These are phyloP conservation scores for Rotaria socialis DNA, from an alignment of 2,888 invertebrate species.

Conservation along the genomic window DNA sequence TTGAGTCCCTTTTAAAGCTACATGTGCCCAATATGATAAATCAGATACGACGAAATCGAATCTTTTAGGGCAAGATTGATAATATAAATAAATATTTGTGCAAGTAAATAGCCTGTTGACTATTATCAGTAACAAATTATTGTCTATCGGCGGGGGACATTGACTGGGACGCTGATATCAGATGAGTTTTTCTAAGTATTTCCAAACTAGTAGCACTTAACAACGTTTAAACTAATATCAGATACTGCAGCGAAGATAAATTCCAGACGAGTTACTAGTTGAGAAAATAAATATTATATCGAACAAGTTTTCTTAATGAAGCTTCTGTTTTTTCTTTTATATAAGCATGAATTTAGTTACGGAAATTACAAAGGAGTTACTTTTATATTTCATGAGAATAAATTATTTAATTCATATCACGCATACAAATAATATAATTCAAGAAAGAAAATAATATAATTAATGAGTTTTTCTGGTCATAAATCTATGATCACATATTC, in stretches of 20 bases:
- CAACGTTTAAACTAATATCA: neutral
- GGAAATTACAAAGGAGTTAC: too few relatives aligned
- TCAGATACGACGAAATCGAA: neutral
- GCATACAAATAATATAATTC: too few relatives aligned
- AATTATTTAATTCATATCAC: too few relatives aligned
- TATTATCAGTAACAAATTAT: neutral
- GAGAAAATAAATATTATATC: too few relatives aligned
- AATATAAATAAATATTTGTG: constrained; percentile 10
- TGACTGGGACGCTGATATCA: neutral
- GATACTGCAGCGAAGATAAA: neutral
- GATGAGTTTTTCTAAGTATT: neutral
- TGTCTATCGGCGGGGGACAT: neutral
- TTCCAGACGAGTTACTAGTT: too few relatives aligned
- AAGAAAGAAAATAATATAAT: too few relatives aligned
- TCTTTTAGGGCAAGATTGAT: neutral
- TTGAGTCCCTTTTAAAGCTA: neutral
- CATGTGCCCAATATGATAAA: neutral
- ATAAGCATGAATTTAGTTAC: too few relatives aligned
- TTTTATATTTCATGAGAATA: too few relatives aligned
- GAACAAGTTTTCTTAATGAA: neutral
- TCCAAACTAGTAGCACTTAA: neutral
- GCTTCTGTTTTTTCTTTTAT: too few relatives aligned
- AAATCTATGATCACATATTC: too few relatives aligned
- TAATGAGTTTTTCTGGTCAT: too few relatives aligned
- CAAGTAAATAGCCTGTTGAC: neutral